phyloP scores from a whole-genome alignment of 2,797 vertebrate species.

The Enteromius radiatus region DNA sequence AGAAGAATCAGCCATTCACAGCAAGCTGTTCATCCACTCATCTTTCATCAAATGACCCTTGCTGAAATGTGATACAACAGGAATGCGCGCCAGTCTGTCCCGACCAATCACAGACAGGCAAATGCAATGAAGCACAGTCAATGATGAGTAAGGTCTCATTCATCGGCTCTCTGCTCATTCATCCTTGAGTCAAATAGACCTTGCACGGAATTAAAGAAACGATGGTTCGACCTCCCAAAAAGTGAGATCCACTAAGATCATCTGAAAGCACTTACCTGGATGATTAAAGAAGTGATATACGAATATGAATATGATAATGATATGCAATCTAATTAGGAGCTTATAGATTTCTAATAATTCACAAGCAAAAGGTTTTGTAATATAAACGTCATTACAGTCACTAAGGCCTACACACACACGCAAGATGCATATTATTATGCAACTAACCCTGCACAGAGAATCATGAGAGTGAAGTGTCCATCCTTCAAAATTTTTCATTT shows the following conservation, averaged over 20 bases:
- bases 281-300: not conserved
- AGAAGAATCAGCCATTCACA: conserved; percentile 66
- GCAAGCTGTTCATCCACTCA: conserved; percentile 65
- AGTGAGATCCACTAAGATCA: not conserved
- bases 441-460: too few species aligned
- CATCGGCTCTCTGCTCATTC: conserved; percentile 63
- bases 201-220: not conserved
- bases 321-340: too few species aligned
- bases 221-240: not conserved
- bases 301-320: too few species aligned
- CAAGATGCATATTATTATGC: too few species aligned
- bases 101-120: conserved; percentile 40
- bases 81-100: conserved; percentile 67
- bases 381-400: not conserved
- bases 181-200: conserved; percentile 24
- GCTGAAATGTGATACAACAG: conserved; percentile 68
- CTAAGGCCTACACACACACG: too few species aligned
- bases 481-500: too few species aligned
- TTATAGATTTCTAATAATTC: not conserved
- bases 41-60: conserved; percentile 59
- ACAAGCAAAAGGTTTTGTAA: not conserved
- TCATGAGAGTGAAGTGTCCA: too few species aligned
- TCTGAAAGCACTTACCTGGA: not conserved
- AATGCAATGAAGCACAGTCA: conserved; percentile 23
- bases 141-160: conserved; percentile 67